Evolutionary conservation across 2,113 vertebrate species (phyloP).

Genomic region (Rhynchomys soricoides): DNA sequence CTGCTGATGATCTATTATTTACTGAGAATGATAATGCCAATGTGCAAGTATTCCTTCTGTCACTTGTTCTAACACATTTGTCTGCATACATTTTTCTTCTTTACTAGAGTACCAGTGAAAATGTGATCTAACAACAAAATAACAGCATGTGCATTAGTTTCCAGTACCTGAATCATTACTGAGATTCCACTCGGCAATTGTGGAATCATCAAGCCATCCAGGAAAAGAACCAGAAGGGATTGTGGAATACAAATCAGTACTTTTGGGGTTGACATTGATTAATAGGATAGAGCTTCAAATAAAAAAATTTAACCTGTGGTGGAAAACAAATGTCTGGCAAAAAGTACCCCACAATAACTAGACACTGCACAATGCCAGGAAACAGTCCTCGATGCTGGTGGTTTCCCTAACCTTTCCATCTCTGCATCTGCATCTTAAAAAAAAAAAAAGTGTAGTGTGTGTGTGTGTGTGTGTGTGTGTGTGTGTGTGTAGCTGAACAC

Average conservation of each 20-base stretch:
- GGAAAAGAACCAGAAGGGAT: background rate
- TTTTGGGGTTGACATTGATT: background rate
- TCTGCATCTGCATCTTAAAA: background rate
- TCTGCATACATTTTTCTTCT: background rate
- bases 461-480: background rate
- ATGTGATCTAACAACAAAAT: background rate
- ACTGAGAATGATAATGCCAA: background rate
- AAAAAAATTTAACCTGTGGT: background rate
- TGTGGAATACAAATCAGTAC: background rate
- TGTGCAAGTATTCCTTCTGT: background rate
- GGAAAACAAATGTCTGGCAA: background rate
- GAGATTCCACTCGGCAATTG: background rate
- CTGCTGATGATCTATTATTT: background rate
- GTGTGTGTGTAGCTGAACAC: rapidly evolving
- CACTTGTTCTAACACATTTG: background rate
- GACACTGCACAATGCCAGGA: background rate
- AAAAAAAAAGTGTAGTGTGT: background rate
- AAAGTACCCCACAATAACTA: background rate
- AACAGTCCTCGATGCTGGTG: background rate
- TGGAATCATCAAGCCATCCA: background rate
- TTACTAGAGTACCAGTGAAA: background rate
- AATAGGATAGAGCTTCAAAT: background rate
- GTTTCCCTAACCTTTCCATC: background rate
- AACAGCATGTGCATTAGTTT: background rate
- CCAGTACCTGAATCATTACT: background rate